These are phyloP conservation scores for Hypsopygia costalis DNA, from an alignment of 2,888 invertebrate species.

Conservation along the genomic window DNA sequence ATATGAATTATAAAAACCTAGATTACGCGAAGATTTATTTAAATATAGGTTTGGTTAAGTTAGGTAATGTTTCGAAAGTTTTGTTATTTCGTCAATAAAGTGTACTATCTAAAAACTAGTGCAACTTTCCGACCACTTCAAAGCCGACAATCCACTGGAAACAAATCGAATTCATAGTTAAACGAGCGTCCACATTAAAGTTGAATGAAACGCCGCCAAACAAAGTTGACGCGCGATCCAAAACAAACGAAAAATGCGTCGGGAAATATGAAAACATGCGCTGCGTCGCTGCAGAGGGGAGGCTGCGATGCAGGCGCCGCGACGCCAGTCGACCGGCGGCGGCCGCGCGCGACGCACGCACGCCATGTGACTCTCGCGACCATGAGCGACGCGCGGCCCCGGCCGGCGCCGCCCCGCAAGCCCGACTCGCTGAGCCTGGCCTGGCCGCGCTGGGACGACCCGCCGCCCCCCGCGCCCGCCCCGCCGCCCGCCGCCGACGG, in stretches of 20 bases:
- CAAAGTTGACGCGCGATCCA: constrained; percentile 26
- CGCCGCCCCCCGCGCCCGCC: constrained; percentile 74
- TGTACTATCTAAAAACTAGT: too few relatives aligned
- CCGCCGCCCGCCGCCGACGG: constrained; percentile 49
- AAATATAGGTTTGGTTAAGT: too few relatives aligned
- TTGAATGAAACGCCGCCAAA: constrained; percentile 3
- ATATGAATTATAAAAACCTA: too few relatives aligned
- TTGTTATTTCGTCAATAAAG: too few relatives aligned
- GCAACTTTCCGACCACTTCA: not conserved
- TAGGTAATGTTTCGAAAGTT: too few relatives aligned
- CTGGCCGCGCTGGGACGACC: constrained; percentile 70
- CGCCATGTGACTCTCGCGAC: constrained; percentile 55
- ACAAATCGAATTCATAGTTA: not conserved
- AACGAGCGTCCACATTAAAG: not conserved
- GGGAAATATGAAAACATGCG: constrained; percentile 34
- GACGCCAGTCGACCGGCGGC: constrained; percentile 51
- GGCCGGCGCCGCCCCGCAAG: constrained; percentile 77
- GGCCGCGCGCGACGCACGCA: constrained; percentile 60
- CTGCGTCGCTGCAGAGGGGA: constrained; percentile 40
- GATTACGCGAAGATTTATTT: too few relatives aligned
- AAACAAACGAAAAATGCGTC: constrained; percentile 25
- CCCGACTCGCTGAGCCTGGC: constrained; percentile 63
- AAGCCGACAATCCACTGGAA: not conserved
- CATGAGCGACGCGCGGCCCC: constrained; percentile 73
- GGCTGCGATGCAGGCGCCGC: constrained; percentile 31